A percentile compares a stretch with the other conserved stretches of the same genome.
Evolutionary conservation across 1,140 invertebrate genomes (phyloP).

Genomic region (Melitaea cinxia): DNA sequence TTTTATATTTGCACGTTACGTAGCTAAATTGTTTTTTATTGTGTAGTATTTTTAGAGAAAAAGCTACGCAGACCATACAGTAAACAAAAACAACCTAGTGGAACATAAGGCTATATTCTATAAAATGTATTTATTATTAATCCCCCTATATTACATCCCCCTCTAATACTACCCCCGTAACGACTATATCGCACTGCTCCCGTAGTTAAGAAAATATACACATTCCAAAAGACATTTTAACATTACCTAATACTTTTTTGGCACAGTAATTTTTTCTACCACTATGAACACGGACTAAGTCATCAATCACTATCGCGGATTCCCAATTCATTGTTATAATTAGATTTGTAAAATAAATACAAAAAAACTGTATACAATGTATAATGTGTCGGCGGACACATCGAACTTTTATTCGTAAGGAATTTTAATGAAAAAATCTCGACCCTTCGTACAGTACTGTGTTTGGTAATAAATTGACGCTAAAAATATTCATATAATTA

Average conservation of each 20-base stretch:
- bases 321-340: slow-evolving; percentile 64
- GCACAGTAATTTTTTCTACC: neutral
- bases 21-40: too few relatives aligned
- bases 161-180: too few relatives aligned
- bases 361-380: slow-evolving; percentile 47
- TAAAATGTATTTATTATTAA: too few relatives aligned
- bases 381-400: slow-evolving; percentile 38
- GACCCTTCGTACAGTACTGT: slow-evolving; percentile 7
- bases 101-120: too few relatives aligned
- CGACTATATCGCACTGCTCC: too few relatives aligned
- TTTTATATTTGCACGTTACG: too few relatives aligned
- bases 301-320: slow-evolving; percentile 63
- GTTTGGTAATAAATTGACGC: neutral
- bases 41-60: too few relatives aligned
- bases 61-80: too few relatives aligned
- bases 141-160: too few relatives aligned
- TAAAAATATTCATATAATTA: neutral
- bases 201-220: neutral
- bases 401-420: slow-evolving; percentile 36
- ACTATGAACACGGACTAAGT: slow-evolving; percentile 38
- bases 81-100: too few relatives aligned
- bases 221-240: too few relatives aligned
- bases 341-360: slow-evolving; percentile 65
- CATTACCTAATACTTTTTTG: neutral
- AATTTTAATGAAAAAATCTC: slow-evolving; percentile 41